Evolutionary conservation across 2,113 vertebrate species (phyloP), one percentile per base, ranked within the genome.

Genomic region (Oxyruncus cristatus): DNA sequence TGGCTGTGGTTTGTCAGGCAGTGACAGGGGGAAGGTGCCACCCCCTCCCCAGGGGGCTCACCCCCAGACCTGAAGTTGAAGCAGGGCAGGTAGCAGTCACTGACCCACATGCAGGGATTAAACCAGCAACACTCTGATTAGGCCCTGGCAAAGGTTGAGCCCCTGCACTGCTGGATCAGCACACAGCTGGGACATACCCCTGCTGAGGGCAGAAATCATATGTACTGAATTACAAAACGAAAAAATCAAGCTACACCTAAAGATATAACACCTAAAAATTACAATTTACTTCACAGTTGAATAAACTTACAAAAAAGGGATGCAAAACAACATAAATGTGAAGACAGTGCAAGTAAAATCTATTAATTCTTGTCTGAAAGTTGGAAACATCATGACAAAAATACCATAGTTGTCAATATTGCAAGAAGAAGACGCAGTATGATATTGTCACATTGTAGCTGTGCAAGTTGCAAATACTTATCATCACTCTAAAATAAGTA

Each of bases 1-100:
- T 11, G 42, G 32, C 22, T 24, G 1, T 33, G 18, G 11, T 32
- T 77, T 73, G 33, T 5, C 59, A 84, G 39, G 46, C 47, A 68
- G 39, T 23, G 59, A n/a, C 33, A 24, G 4, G 1, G 6, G 4
- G 6, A 4, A 19, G 4, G 2, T 81, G 65, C 37, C 62, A 75
- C 4, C 11, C 35, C 2, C 4, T 75, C 8, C 14, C 23, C 13
- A 35, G 23, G 0, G 0, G 5, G 10, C 6, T 27, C 24, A 39
- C 2, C 11, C 17, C 33, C 50, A 13, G 16, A 35, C 19, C 12
- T 33, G 12, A 20, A 49, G 52, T 18, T 52, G 67, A 14, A 88
- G 62, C 20, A 47, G 37, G 9, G 26, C 4, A 59, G 13, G 42
- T n/a, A 90, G 35, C 62, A 79, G 42, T 5, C 37, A 6, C 28